Evolutionary conservation across 2,113 vertebrate genomes (phyloP).

Genomic region (Oryctolagus cuniculus): DNA sequence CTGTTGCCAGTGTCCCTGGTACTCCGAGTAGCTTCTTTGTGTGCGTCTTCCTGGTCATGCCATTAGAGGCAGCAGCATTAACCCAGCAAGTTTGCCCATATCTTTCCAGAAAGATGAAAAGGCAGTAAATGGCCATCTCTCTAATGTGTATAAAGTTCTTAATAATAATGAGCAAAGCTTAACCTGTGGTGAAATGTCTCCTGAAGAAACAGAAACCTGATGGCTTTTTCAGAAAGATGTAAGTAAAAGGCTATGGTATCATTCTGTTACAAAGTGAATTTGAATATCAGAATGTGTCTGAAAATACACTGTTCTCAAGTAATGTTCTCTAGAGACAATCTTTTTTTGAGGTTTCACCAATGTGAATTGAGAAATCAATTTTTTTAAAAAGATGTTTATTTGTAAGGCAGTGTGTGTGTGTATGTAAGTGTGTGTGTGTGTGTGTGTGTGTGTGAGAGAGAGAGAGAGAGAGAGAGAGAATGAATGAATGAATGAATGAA

Average conservation of each 20-base stretch:
- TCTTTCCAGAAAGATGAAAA: slow-evolving; percentile 94
- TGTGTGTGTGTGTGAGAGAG: no score
- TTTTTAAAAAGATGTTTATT: no score
- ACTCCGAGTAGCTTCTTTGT: slow-evolving; percentile 97
- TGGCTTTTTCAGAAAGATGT: slow-evolving; percentile 85
- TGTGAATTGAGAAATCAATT: slow-evolving; percentile 85
- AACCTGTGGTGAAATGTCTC: slow-evolving; percentile 89
- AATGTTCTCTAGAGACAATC: slow-evolving; percentile 93
- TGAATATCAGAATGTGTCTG: slow-evolving; percentile 76
- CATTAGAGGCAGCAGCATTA: slow-evolving; percentile 96
- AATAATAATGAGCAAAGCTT: slow-evolving; percentile 87
- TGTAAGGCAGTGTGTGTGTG: no score
- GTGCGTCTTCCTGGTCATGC: slow-evolving; percentile 98
- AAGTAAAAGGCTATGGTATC: slow-evolving; percentile 73
- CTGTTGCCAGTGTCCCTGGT: slow-evolving; percentile 93
- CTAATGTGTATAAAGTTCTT: slow-evolving; percentile 91
- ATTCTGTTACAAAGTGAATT: slow-evolving; percentile 82
- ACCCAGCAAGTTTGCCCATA: slow-evolving; percentile 92
- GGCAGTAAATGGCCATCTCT: slow-evolving; percentile 89
- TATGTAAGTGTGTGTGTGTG: no score
- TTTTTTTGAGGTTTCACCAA: slow-evolving; percentile 81
- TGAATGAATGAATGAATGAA: no score
- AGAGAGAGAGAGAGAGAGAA: no score
- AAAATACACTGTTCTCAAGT: slow-evolving; percentile 82
- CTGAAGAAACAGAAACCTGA: slow-evolving; percentile 93